phyloP scores from a whole-genome alignment of 1,140 invertebrate species.

The Tetragonula clypearis region DNA sequence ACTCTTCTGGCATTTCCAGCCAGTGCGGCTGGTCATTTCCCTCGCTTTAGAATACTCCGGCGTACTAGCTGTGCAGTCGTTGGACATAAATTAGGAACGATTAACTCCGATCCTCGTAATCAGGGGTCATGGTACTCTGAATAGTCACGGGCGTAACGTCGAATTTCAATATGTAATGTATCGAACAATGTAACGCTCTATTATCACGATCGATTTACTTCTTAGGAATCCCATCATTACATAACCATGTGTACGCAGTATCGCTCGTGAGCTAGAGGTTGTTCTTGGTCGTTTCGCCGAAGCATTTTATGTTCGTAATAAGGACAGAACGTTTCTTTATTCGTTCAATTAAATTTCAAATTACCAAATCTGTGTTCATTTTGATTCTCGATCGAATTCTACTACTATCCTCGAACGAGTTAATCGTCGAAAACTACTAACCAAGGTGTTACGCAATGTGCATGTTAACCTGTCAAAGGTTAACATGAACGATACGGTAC shows the following conservation, averaged over 20 bases:
- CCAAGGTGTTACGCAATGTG: background rate
- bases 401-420: background rate
- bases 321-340: background rate
- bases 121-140: constrained; percentile 42
- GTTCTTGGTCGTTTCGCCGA: background rate
- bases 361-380: background rate
- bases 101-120: constrained; percentile 65
- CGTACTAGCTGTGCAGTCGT: constrained; percentile 4
- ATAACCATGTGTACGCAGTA: background rate
- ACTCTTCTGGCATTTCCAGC: constrained; percentile 45
- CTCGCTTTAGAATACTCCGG: constrained; percentile 12
- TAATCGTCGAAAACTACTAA: background rate
- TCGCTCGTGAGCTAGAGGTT: background rate
- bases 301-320: background rate
- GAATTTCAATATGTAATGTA: background rate
- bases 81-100: constrained; percentile 64
- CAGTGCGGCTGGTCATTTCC: constrained; percentile 18
- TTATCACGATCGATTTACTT: background rate
- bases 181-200: background rate
- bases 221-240: background rate
- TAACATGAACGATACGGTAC: background rate
- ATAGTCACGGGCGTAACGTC: constrained; percentile 39
- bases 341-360: background rate
- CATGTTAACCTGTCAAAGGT: background rate
- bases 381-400: background rate